Percentiles rank a stretch among this genome's conserved stretches.
phyloP scores from a whole-genome alignment of 2,888 invertebrate genomes.

The Watsonalla binaria region DNA sequence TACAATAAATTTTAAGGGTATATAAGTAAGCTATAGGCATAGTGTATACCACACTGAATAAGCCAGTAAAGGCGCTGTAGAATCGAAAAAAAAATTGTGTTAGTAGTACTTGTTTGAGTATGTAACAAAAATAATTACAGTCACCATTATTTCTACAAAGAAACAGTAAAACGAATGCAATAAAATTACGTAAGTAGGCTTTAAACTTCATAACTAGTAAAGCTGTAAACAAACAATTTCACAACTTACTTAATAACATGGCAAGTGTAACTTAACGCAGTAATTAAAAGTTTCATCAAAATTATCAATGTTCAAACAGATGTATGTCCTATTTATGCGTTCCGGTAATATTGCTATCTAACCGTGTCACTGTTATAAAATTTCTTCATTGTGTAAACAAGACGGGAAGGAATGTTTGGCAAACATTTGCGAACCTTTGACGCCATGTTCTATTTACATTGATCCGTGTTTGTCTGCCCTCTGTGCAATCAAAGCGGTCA shows the following conservation, averaged over 20 bases:
- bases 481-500: not conserved
- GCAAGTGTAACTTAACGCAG: slow-evolving; percentile 10
- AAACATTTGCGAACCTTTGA: not conserved
- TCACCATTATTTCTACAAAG: too few species aligned
- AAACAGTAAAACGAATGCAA: too few species aligned
- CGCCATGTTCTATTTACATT: not conserved
- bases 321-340: slow-evolving; percentile 24
- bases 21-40: too few species aligned
- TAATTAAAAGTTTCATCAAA: slow-evolving; percentile 24
- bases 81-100: too few species aligned
- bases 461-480: not conserved
- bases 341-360: slow-evolving; percentile 33
- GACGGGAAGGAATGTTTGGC: not conserved
- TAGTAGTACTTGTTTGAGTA: too few species aligned
- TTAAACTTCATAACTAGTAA: not conserved
- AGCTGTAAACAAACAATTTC: not conserved
- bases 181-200: too few species aligned
- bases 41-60: too few species aligned
- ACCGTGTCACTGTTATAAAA: slow-evolving; percentile 9
- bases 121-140: too few species aligned
- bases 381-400: slow-evolving; percentile 7
- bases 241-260: slow-evolving; percentile 6
- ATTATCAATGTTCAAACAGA: slow-evolving; percentile 9
- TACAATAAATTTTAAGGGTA: too few species aligned
- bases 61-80: too few species aligned